Percentiles rank a stretch among this genome's conserved stretches.
Evolutionary conservation across 2,797 vertebrate genomes (phyloP).

Genomic region (Naso thynnoides): DNA sequence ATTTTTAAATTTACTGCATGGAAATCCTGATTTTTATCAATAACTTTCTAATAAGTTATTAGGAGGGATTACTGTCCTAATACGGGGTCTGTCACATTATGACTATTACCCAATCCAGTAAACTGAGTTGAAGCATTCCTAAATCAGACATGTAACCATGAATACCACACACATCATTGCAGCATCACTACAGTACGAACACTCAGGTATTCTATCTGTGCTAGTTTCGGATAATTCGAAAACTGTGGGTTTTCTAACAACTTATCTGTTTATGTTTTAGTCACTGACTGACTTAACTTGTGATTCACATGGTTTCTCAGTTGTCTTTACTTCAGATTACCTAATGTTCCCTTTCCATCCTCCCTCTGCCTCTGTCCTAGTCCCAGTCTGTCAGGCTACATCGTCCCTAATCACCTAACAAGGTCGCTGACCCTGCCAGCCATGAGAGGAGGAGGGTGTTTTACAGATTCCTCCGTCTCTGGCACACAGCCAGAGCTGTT

Average conservation of each 20-base stretch:
- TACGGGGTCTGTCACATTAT: neutral
- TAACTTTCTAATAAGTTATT: neutral
- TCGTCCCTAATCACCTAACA: slow-evolving; percentile 26
- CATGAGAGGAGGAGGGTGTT: slow-evolving; percentile 16
- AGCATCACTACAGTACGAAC: neutral
- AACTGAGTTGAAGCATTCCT: neutral
- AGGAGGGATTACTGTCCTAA: neutral
- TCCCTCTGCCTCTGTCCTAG: neutral
- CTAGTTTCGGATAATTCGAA: neutral
- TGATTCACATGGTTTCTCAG: neutral
- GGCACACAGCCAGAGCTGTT: slow-evolving; percentile 38
- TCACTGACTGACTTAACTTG: neutral
- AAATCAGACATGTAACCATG: neutral
- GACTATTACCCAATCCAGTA: neutral
- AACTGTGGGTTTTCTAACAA: too few relatives aligned
- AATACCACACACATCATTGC: neutral
- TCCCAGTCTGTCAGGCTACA: slow-evolving; percentile 17
- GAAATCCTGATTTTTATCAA: neutral
- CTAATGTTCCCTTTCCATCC: neutral
- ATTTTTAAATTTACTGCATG: neutral
- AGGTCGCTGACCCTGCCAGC: slow-evolving; percentile 46
- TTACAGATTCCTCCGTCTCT: slow-evolving; percentile 43
- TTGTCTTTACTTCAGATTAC: neutral
- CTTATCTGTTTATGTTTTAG: neutral
- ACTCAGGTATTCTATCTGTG: neutral